Percentiles rank a stretch among this genome's conserved stretches.
Evolutionary conservation across 2,797 vertebrate genomes (phyloP).

Genomic region (Myiotriccus ornatus): DNA sequence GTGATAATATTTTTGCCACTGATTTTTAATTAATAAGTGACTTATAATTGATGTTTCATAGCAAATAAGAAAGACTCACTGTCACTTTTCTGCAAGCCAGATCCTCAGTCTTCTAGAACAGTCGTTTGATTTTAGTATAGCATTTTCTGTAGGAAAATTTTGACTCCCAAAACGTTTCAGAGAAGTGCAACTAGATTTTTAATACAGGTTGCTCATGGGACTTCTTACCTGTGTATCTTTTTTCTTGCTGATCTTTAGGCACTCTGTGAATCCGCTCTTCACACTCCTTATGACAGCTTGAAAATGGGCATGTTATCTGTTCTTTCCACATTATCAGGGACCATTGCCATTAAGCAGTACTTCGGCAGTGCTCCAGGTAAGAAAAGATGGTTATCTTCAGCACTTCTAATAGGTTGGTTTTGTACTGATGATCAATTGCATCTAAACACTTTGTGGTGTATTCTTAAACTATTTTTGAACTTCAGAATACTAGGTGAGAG

Average conservation of each 20-base stretch:
- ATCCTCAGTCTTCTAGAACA: neutral
- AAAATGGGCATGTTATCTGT: constrained; percentile 94
- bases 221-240: neutral
- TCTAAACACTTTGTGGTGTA: neutral
- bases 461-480: neutral
- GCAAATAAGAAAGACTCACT: neutral
- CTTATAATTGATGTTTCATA: neutral
- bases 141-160: neutral
- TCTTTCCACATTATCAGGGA: constrained; percentile 89
- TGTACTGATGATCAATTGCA: neutral
- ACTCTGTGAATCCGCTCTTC: constrained; percentile 93
- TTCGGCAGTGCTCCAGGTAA: constrained; percentile 85
- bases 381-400: neutral
- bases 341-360: constrained; percentile 95
- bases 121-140: neutral
- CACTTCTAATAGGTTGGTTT: neutral
- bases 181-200: neutral
- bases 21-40: neutral
- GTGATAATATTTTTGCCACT: neutral
- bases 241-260: constrained; percentile 73
- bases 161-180: neutral
- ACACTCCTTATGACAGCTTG: constrained; percentile 90
- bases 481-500: neutral
- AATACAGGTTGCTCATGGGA: neutral
- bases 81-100: neutral